Conservation (phyloP, 1,140 invertebrate species). For the Drosophila paulistorum region DNA sequence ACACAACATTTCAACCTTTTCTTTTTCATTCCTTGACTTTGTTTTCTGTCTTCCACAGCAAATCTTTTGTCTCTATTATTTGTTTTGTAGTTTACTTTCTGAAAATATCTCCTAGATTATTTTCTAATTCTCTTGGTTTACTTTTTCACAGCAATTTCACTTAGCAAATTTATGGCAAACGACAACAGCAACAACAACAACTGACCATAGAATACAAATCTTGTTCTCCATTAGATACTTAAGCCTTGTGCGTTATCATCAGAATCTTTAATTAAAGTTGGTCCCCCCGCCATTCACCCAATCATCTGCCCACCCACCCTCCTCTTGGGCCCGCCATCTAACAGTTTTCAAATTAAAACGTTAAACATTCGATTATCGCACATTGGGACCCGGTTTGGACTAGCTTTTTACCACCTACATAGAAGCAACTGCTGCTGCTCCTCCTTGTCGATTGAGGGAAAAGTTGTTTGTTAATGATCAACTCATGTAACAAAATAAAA, state of each 20-base stretch:
- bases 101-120: neutral
- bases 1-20: too few relatives aligned
- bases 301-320: neutral
- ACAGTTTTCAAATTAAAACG: conserved; percentile 71
- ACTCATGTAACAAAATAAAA: conserved; percentile 56
- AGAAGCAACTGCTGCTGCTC: conserved; percentile 13
- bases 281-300: neutral
- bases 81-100: neutral
- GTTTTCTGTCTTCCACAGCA: too few relatives aligned
- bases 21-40: too few relatives aligned
- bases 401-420: conserved; percentile 10
- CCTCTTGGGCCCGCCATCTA: conserved; percentile 17
- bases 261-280: conserved; percentile 75
- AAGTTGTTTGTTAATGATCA: conserved; percentile 71
- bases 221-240: conserved; percentile 20
- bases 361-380: conserved; percentile 78
- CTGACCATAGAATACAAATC: conserved; percentile 21
- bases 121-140: neutral
- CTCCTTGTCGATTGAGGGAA: conserved; percentile 27
- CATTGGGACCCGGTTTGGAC: conserved; percentile 20
- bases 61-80: neutral
- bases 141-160: conserved; percentile 32
- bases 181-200: conserved; percentile 19
- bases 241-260: conserved; percentile 48
- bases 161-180: conserved; percentile 54